A percentile compares a stretch with the other conserved stretches of the same genome.
phyloP scores from a whole-genome alignment of 2,797 vertebrate species.

The Enteromius viviparus region DNA sequence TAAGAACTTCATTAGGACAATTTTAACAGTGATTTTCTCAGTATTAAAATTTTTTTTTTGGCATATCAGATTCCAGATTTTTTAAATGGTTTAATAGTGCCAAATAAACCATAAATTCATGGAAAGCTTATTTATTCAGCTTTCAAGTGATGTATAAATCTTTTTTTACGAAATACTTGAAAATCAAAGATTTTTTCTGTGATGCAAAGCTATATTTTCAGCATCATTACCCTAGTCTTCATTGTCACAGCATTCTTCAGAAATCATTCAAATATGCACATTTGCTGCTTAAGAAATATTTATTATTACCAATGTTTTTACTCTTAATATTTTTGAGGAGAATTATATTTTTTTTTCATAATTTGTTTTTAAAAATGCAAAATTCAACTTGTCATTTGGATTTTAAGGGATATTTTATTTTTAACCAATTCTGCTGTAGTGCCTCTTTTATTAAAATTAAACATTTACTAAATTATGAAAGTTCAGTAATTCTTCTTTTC shows the following conservation, averaged over 20 bases:
- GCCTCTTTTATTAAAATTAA: too few species aligned
- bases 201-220: background rate
- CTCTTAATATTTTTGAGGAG: background rate
- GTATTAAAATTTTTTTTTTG: too few species aligned
- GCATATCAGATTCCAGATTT: too few species aligned
- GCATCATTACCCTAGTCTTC: background rate
- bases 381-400: background rate
- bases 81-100: too few species aligned
- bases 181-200: background rate
- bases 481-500: background rate
- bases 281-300: background rate
- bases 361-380: background rate
- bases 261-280: background rate
- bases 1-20: too few species aligned
- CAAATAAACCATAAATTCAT: too few species aligned
- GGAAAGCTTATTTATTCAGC: too few species aligned
- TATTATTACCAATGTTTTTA: background rate
- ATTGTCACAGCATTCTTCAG: background rate
- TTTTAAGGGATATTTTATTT: too few species aligned
- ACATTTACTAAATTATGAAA: background rate
- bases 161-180: too few species aligned
- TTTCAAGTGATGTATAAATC: too few species aligned
- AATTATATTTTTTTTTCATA: too few species aligned
- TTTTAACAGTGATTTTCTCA: too few species aligned
- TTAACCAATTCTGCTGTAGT: background rate